Conservation (phyloP, 1,140 invertebrate genomes). For the Magallana angulata region DNA sequence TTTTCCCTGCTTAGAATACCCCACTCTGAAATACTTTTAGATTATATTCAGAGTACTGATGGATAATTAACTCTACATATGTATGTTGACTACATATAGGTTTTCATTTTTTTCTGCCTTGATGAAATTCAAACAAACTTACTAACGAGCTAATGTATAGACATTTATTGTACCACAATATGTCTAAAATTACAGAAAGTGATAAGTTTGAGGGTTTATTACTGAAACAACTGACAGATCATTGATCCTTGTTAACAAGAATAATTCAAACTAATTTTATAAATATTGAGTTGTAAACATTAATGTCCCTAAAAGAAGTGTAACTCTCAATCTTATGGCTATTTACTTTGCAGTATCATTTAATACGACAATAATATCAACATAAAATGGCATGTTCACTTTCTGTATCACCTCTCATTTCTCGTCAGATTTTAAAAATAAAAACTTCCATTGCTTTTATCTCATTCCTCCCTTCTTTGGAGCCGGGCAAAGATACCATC, state of each 20-base stretch:
- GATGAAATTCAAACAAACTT: no score
- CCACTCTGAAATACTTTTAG: neutral
- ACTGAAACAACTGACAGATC: neutral
- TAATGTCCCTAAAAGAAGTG: neutral
- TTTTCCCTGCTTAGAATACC: neutral
- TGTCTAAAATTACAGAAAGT: no score
- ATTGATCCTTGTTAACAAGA: neutral
- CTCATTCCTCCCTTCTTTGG: constrained; percentile 10
- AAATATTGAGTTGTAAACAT: constrained; percentile 19
- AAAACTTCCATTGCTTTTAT: constrained; percentile 28
- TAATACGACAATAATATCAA: neutral
- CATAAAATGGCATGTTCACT: neutral
- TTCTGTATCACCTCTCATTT: neutral
- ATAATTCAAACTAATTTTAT: neutral
- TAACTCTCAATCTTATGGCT: neutral
- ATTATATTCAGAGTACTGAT: neutral
- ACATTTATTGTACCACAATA: no score
- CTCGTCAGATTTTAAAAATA: constrained; percentile 26
- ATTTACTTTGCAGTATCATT: neutral
- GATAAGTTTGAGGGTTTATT: no score
- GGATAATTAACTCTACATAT: no score
- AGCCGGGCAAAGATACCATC: constrained; percentile 14
- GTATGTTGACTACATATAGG: no score
- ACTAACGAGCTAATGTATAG: no score
- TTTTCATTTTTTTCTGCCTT: no score